Evolutionary conservation across 2,113 vertebrate species (phyloP).

Genomic region (Cheilinus undulatus): DNA sequence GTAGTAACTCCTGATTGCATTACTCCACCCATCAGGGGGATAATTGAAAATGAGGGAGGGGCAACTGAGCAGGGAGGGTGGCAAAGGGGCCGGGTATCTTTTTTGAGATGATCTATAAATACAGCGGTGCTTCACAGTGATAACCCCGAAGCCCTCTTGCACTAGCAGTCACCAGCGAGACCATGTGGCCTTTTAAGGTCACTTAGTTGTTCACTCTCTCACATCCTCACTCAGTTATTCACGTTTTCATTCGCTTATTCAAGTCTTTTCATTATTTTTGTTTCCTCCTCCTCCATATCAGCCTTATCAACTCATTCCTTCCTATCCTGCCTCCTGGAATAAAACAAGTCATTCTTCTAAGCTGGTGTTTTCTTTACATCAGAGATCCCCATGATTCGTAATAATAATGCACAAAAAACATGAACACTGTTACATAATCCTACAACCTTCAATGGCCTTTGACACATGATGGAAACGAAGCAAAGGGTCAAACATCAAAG

Average conservation of each 20-base stretch:
- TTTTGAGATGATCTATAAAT: constrained; percentile 85
- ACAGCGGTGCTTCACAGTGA: constrained; percentile 76
- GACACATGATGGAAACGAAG: constrained; percentile 35
- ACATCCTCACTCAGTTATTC: neutral
- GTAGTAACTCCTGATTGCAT: constrained; percentile 81
- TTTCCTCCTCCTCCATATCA: constrained; percentile 14
- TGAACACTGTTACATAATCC: constrained; percentile 11
- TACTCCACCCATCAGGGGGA: constrained; percentile 82
- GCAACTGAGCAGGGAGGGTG: neutral
- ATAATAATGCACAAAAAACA: constrained; percentile 12
- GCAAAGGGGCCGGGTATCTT: constrained; percentile 59
- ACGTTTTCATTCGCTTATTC: constrained; percentile 5
- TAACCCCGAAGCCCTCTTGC: constrained; percentile 72
- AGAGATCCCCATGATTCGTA: neutral
- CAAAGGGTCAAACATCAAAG: constrained; percentile 52
- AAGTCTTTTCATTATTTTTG: neutral
- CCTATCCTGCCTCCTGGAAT: constrained; percentile 1
- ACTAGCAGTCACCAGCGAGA: constrained; percentile 38
- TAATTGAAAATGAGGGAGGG: constrained; percentile 81
- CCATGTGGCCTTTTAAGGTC: constrained; percentile 78
- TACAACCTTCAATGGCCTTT: constrained; percentile 30
- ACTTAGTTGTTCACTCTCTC: constrained; percentile 53
- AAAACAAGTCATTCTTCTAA: neutral
- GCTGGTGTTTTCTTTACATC: constrained; percentile 24
- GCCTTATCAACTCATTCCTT: constrained; percentile 22